Evolutionary conservation across 2,113 vertebrate genomes (phyloP).

Genomic region (Gadus macrocephalus): DNA sequence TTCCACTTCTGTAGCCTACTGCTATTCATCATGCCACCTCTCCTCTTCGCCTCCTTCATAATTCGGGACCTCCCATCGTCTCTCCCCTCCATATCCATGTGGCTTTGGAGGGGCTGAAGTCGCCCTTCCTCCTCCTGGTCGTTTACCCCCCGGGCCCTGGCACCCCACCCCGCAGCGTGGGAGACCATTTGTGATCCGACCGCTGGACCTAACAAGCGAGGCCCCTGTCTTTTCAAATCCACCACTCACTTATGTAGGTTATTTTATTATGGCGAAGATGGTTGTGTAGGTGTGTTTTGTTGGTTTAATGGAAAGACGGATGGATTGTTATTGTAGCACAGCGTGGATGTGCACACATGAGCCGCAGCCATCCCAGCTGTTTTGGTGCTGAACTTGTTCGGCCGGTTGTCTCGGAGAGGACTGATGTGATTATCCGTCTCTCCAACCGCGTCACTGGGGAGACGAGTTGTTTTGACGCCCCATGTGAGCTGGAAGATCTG

Average conservation of each 20-base stretch:
- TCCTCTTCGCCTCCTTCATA: conserved; percentile 17
- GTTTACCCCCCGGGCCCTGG: conserved; percentile 56
- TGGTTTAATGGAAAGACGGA: no score
- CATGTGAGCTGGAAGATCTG: conserved; percentile 64
- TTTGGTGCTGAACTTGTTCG: conserved; percentile 25
- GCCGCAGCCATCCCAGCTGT: no score
- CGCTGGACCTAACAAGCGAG: background rate
- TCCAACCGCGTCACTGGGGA: conserved; percentile 42
- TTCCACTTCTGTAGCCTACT: conserved; percentile 63
- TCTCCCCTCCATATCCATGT: conserved; percentile 32
- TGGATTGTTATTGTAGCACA: no score
- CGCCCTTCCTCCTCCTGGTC: conserved; percentile 40
- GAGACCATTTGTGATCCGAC: conserved; percentile 17
- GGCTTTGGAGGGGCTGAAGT: background rate
- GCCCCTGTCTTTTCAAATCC: conserved; percentile 1
- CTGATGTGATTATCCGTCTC: conserved; percentile 3
- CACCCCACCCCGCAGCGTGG: conserved; percentile 10
- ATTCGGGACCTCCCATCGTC: conserved; percentile 11
- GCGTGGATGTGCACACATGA: no score
- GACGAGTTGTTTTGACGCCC: conserved; percentile 57
- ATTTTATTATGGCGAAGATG: background rate
- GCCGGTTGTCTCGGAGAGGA: conserved; percentile 7
- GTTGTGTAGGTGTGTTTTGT: no score
- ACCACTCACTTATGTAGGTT: background rate
- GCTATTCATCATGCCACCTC: conserved; percentile 82